These are phyloP conservation scores for Cotesia congregata DNA, from an alignment of 2,888 invertebrate genomes.

Conservation along the genomic window DNA sequence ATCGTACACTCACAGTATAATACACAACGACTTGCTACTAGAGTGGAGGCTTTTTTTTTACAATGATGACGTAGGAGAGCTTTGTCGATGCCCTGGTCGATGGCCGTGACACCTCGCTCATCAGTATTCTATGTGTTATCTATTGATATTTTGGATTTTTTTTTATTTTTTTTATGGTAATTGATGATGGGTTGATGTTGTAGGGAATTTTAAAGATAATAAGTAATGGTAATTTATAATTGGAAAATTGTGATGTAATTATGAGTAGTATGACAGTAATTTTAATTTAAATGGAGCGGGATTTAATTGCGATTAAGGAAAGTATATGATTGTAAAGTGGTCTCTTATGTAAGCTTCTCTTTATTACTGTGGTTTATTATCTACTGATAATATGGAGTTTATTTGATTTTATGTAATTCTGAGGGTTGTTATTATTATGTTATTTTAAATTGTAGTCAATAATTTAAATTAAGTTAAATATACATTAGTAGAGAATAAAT, in stretches of 20 bases:
- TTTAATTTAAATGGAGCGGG: neutral
- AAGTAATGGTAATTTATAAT: too few relatives aligned
- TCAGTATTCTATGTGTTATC: slow-evolving; percentile 1
- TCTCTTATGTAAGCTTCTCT: neutral
- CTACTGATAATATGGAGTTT: neutral
- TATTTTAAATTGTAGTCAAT: too few relatives aligned
- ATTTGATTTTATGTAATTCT: neutral
- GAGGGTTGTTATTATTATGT: too few relatives aligned
- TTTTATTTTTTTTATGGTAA: neutral
- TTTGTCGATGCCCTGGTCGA: slow-evolving; percentile 21
- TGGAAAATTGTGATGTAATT: too few relatives aligned
- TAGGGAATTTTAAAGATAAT: neutral
- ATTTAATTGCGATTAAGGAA: neutral
- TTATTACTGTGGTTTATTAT: neutral
- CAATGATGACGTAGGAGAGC: slow-evolving; percentile 11
- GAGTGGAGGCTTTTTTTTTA: neutral
- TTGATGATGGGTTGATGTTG: neutral
- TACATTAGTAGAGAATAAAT: neutral
- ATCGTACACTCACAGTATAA: neutral
- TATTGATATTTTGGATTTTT: neutral
- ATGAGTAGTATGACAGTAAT: too few relatives aligned
- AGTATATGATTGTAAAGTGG: neutral
- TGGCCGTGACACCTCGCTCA: slow-evolving; percentile 15
- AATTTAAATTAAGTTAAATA: too few relatives aligned
- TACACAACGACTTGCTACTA: neutral